phyloP scores from a whole-genome alignment of 2,888 invertebrate species.

The Perizoma flavofasciatum region DNA sequence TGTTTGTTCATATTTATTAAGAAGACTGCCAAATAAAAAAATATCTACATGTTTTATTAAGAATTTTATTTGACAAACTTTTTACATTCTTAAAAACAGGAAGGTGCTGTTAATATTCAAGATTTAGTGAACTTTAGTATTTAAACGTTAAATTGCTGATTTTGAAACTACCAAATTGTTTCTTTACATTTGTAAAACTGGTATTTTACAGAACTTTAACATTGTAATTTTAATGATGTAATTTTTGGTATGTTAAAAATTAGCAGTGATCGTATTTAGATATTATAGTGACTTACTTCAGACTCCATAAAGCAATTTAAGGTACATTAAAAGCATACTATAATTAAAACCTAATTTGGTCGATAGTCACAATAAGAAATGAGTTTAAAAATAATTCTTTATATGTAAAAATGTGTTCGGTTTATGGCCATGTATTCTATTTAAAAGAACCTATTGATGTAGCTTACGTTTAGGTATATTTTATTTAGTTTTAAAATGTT shows the following conservation, averaged over 20 bases:
- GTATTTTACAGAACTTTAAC: neutral
- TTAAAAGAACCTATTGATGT: conserved; percentile 5
- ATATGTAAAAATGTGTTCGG: conserved; percentile 20
- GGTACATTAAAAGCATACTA: conserved; percentile 37
- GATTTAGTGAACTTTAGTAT: conserved; percentile 55
- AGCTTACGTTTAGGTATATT: conserved; percentile 2
- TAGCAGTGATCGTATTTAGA: conserved; percentile 10
- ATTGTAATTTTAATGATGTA: too few species aligned
- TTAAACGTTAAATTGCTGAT: conserved; percentile 26
- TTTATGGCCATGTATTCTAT: conserved; percentile 1
- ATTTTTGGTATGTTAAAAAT: conserved; percentile 26
- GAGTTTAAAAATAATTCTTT: conserved; percentile 26
- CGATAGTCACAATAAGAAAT: conserved; percentile 28
- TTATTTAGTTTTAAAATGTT: conserved; percentile 16
- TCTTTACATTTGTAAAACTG: conserved; percentile 3
- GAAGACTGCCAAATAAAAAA: conserved; percentile 69
- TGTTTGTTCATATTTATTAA: conserved; percentile 27
- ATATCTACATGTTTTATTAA: conserved; percentile 46
- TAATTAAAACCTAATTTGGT: conserved; percentile 34
- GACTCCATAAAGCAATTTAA: conserved; percentile 58
- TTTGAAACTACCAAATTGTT: conserved; percentile 27
- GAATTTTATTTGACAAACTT: conserved; percentile 77
- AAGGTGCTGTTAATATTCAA: conserved; percentile 66
- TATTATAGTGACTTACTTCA: conserved; percentile 41
- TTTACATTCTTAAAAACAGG: conserved; percentile 60